Percentiles rank a stretch among this genome's conserved stretches.
Evolutionary conservation across 2,113 vertebrate genomes (phyloP).

Genomic region (Chloropsis hardwickii): DNA sequence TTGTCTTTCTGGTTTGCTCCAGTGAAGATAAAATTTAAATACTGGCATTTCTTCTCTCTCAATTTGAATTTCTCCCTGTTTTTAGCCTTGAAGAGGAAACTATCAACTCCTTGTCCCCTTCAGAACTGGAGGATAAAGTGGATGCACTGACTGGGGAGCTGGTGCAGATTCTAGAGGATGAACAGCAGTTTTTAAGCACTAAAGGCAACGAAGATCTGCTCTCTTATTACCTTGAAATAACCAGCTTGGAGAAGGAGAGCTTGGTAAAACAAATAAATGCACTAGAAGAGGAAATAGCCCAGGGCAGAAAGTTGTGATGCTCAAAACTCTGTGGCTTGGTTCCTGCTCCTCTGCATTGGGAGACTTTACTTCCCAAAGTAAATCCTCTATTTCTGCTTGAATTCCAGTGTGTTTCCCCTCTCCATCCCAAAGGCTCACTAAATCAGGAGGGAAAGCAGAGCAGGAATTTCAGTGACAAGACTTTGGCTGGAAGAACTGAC

Average conservation of each 20-base stretch:
- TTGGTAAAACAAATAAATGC: background rate
- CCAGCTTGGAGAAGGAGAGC: slow-evolving; percentile 1
- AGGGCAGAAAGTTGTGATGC: background rate
- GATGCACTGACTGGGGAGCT: slow-evolving; percentile 39
- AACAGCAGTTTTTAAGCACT: background rate
- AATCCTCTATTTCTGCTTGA: background rate
- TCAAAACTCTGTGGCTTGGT: rapidly evolving
- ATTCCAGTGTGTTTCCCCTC: rapidly evolving
- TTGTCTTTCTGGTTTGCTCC: background rate
- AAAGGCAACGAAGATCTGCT: background rate
- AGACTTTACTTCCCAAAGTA: background rate
- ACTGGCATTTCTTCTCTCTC: background rate
- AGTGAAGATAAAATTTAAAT: rapidly evolving
- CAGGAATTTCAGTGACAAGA: background rate
- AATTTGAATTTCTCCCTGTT: background rate
- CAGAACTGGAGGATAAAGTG: slow-evolving; percentile 14
- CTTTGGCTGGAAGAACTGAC: rapidly evolving
- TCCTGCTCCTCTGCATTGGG: background rate
- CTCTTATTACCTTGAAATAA: background rate
- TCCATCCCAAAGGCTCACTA: background rate
- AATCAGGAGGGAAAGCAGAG: background rate
- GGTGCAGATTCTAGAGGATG: background rate
- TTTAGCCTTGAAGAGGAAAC: background rate
- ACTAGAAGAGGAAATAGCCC: background rate
- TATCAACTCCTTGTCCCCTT: background rate